These are phyloP conservation scores for Lordiphosa fenestrarum DNA, from an alignment of 2,888 invertebrate species.

Conservation along the genomic window DNA sequence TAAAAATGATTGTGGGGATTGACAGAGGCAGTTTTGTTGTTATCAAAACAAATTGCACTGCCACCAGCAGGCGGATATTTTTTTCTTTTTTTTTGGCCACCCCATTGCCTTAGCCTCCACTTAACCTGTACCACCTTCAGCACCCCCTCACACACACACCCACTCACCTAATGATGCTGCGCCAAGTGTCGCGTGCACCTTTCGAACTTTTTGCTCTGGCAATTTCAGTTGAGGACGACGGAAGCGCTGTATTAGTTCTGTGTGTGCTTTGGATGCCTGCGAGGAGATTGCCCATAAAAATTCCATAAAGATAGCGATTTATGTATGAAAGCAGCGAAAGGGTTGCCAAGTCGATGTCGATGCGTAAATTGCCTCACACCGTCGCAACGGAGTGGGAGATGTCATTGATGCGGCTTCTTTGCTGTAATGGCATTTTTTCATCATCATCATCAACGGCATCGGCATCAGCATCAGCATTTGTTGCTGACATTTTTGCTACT, in stretches of 20 bases:
- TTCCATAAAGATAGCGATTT: conserved; percentile 78
- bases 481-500: conserved; percentile 70
- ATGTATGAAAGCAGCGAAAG: conserved; percentile 58
- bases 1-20: not conserved
- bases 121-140: conserved; percentile 29
- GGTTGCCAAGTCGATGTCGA: conserved; percentile 58
- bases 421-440: conserved; percentile 68
- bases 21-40: conserved; percentile 33
- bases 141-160: conserved; percentile 23
- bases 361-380: conserved; percentile 64
- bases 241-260: conserved; percentile 74
- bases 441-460: conserved; percentile 29
- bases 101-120: conserved; percentile 38
- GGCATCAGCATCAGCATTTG: conserved; percentile 70
- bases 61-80: conserved; percentile 61
- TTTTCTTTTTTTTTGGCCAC: conserved; percentile 38
- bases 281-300: conserved; percentile 78
- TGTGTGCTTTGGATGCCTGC: conserved; percentile 57
- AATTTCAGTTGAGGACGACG: conserved; percentile 33
- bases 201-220: conserved; percentile 29
- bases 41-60: conserved; percentile 67
- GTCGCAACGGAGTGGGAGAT: not conserved
- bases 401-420: conserved; percentile 16
- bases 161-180: conserved; percentile 70
- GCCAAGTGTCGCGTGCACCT: conserved; percentile 67